These are phyloP conservation scores for Hypercompe scribonia DNA, from an alignment of 2,888 invertebrate species.

Conservation along the genomic window DNA sequence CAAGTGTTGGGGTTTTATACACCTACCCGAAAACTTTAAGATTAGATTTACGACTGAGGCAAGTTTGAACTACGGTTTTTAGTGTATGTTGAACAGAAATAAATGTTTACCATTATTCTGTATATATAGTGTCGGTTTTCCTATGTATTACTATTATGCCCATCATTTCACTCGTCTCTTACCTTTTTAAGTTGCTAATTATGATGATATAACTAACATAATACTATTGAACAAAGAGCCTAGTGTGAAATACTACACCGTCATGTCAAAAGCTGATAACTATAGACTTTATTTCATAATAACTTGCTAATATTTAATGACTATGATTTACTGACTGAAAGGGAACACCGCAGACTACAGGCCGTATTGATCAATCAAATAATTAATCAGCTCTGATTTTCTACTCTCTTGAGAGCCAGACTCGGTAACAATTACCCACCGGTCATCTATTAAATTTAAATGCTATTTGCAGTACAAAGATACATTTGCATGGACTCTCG, in stretches of 20 bases:
- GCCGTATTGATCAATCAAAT: constrained; percentile 12
- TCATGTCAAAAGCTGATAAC: not conserved
- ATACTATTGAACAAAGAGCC: not conserved
- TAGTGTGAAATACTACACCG: not conserved
- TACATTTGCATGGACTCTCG: not conserved
- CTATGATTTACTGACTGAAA: not conserved
- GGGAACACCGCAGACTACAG: not conserved
- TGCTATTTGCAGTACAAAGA: not conserved
- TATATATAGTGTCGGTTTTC: no score
- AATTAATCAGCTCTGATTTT: constrained; percentile 10
- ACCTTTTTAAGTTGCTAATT: no score
- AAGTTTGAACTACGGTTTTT: no score
- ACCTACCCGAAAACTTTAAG: no score
- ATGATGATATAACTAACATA: no score
- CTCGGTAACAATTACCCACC: not conserved
- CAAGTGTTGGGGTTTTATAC: no score
- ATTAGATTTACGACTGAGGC: no score
- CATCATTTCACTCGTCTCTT: no score
- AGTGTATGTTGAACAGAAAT: no score
- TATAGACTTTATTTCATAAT: not conserved
- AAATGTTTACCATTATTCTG: no score
- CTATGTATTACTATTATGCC: no score
- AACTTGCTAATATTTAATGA: not conserved
- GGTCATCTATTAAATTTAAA: constrained; percentile 7
- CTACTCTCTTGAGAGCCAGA: constrained; percentile 1